A percentile compares a stretch with the other conserved stretches of the same genome.
These are phyloP conservation scores for Porites evermanni DNA, from an alignment of 92 coral and sea anemone species.

Conservation along the genomic window DNA sequence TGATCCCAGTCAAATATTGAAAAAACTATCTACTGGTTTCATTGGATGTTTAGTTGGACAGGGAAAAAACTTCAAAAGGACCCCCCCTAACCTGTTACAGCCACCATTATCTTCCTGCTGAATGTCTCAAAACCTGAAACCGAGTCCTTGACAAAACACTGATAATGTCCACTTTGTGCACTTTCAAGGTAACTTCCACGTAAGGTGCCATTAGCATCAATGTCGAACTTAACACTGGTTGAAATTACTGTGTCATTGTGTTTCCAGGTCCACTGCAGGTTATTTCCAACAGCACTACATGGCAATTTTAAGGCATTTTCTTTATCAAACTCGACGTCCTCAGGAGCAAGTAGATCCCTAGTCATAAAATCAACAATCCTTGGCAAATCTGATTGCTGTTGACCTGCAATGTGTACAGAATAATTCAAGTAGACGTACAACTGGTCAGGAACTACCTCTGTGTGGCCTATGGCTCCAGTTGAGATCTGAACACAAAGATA, in stretches of 20 bases:
- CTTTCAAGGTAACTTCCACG: constrained; percentile 1
- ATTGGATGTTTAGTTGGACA: too few relatives aligned
- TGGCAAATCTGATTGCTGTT: not conserved
- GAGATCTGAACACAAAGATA: too few relatives aligned
- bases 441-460: too few relatives aligned
- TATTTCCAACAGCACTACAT: constrained; percentile 29
- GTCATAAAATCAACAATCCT: not conserved
- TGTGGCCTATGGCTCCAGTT: too few relatives aligned
- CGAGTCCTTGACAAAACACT: not conserved
- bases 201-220: constrained; percentile 38
- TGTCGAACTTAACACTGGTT: not conserved
- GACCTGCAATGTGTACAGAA: not conserved
- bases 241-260: not conserved
- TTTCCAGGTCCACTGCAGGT: constrained; percentile 44
- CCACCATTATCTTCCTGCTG: constrained; percentile 67
- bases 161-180: too few relatives aligned
- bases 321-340: not conserved
- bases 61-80: too few relatives aligned
- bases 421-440: too few relatives aligned
- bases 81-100: constrained; percentile 28
- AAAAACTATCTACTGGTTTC: too few relatives aligned
- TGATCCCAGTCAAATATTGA: too few relatives aligned
- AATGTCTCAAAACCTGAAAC: constrained; percentile 19
- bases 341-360: constrained; percentile 16
- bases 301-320: not conserved